A percentile compares a stretch with the other conserved stretches of the same genome.
Conservation (phyloP, 1,140 invertebrate species). For the Adoxophyes honmai region DNA sequence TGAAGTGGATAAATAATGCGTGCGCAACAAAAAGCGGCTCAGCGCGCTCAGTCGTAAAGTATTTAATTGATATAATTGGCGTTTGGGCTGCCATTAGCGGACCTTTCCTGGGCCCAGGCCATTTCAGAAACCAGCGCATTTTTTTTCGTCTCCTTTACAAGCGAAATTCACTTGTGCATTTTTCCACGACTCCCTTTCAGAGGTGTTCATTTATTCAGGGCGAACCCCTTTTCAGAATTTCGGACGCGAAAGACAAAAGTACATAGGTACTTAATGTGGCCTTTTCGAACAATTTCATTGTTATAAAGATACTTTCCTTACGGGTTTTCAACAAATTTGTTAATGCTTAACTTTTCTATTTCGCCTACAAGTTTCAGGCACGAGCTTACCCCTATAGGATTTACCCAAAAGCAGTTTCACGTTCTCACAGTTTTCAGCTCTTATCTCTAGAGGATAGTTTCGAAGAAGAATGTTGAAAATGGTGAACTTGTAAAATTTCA, state of each 20-base stretch:
- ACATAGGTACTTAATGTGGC: constrained; percentile 18
- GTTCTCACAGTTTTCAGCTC: background rate
- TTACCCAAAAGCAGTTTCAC: background rate
- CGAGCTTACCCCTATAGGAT: background rate
- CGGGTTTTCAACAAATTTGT: background rate
- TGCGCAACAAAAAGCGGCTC: constrained; percentile 20
- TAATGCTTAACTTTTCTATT: too few relatives aligned
- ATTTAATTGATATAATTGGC: constrained; percentile 70
- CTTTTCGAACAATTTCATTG: background rate
- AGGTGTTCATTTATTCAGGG: constrained; percentile 23
- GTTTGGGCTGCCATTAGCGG: constrained; percentile 55
- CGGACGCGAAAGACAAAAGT: constrained; percentile 39
- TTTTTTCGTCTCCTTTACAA: constrained; percentile 46
- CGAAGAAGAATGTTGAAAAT: background rate
- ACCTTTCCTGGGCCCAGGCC: constrained; percentile 31
- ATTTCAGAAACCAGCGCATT: constrained; percentile 47
- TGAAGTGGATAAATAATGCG: constrained; percentile 18
- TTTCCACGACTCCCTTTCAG: constrained; percentile 48
- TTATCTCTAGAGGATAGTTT: background rate
- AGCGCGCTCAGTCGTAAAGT: constrained; percentile 34
- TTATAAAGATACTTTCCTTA: background rate
- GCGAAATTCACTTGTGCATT: constrained; percentile 54
- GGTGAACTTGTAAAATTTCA: background rate
- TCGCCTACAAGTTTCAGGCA: background rate
- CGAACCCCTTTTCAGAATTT: constrained; percentile 48